Base-by-base conservation (phyloP, 2,888 invertebrate species). In the Stramonita haemastoma region DNA sequence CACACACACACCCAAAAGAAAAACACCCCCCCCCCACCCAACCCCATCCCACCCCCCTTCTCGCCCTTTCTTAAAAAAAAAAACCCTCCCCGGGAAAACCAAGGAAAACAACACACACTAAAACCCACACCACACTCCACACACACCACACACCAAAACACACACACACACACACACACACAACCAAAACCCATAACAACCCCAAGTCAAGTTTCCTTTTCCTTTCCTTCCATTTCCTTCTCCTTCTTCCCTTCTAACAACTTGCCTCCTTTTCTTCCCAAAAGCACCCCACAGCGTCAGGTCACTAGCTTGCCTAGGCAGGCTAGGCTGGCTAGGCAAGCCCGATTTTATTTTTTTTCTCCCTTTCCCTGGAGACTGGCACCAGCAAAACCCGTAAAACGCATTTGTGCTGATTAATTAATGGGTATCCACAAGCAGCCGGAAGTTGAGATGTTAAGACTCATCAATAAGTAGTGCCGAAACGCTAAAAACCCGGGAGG, bases 361-460 rank as follows among this genome's bases (percentile, higher is more conserved):
- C 32, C 79, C 34, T 2, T 79, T 34, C 15, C 79, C 32, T 17
- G 57, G 29, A 46, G 22, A 57, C 57, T 60, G 70, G 73, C 73
- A 79, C 87, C 73, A 87, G 84, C 56, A 57, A 85, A 57, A 36
- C 57, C 57, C 57, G n/a, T 57, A 85, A 85, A 57, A 57, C 84
- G 84, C 84, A 85, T 85, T 84, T 84, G 84, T 85, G 29, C 29
- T 84, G 84, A 84, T 86, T 86, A 60, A 86, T 86, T 60, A 86
- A 86, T 66, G n/a, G 86, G 66, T 86, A 34, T 86, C 60, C 60
- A 86, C 86, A 60, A 86, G 32, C 15, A 32, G 15, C 32, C 32
- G 13, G 60, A 66, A 22, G 57, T 22, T 2, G 56, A 57, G 86
- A 86, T 56, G 57, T 86, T 86, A 66, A 86, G 84, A 29, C 84